Conservation (phyloP, 2,888 invertebrate genomes). For the Dusona sp. region DNA sequence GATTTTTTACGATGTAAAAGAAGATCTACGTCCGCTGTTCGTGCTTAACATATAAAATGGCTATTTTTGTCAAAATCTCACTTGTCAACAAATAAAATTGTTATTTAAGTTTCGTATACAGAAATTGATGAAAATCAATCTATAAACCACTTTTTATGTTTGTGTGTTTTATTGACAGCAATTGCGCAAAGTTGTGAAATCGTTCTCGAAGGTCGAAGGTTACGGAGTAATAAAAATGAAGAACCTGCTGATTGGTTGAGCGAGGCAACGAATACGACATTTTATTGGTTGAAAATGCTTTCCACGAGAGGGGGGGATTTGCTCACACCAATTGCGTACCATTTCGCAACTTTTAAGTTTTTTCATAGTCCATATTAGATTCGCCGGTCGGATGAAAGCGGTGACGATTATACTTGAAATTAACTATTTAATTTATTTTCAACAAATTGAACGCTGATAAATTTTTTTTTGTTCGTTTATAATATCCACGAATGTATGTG, state of each 20-base stretch:
- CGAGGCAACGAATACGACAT: neutral
- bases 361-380: neutral
- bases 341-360: neutral
- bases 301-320: neutral
- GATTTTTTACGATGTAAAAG: neutral
- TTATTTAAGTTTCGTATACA: neutral
- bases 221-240: neutral
- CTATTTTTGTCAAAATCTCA: neutral
- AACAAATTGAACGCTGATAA: neutral
- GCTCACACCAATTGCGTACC: neutral
- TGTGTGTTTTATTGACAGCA: neutral
- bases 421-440: neutral
- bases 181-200: slow-evolving; percentile 5
- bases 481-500: neutral
- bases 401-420: neutral
- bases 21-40: neutral
- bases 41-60: neutral
- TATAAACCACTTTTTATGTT: neutral
- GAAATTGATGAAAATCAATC: neutral
- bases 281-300: neutral
- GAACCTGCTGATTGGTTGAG: neutral
- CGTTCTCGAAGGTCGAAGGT: neutral
- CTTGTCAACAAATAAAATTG: neutral
- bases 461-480: neutral
- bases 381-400: neutral